Evolutionary conservation across 2,113 vertebrate species (phyloP), one percentile per base, ranked within the genome.

Genomic region (Paracanthobrama guichenoti): DNA sequence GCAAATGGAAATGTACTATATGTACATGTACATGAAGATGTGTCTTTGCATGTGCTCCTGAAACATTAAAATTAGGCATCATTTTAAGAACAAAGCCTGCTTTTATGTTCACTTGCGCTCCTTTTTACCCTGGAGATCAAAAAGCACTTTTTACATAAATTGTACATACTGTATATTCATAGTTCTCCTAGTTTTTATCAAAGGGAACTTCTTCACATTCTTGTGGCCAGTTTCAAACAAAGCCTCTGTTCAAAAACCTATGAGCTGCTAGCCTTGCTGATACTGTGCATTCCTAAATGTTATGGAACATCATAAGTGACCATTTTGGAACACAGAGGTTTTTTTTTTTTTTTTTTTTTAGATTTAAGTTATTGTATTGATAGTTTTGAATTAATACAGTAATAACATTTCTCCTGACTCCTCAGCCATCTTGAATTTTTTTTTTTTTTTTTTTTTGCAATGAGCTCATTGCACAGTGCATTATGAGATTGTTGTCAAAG

Each of bases 71-170:
- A 72, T 72, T 22, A 59, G 74, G 64, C 26, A 79, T 14, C 0
- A 26, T 67, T 50, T 50, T 74, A 74, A 74, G 72, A 74, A 74
- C 69, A 73, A 73, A 46, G 42, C 2, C 42, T 73, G 24, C 46
- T 59, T 57, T 73, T 73, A 73, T 72, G 71, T 7, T 12, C 35
- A 69, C 55, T 78, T 50, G 55, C 16, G 16, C 73, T 84, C 12
- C 16, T 76, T 81, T 84, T 84, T 26, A 31, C 55, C 69, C 79
- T 53, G 28, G 79, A 81, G 83, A 82, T 82, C 73, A 44, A 64
- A 82, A 42, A 6, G 35, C 69, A 67, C 66, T 62, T 53, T 87
- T 80, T 64, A 75, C 26, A 42, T 28, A 76, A 42, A 67, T 72
- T 55, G 39, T 59, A 31, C 76, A 24, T 39, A 39, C 39, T 39